Evolutionary conservation across 2,797 vertebrate species (phyloP), one percentile per base, ranked within the genome.

Genomic region (Arnoldichthys spilopterus): DNA sequence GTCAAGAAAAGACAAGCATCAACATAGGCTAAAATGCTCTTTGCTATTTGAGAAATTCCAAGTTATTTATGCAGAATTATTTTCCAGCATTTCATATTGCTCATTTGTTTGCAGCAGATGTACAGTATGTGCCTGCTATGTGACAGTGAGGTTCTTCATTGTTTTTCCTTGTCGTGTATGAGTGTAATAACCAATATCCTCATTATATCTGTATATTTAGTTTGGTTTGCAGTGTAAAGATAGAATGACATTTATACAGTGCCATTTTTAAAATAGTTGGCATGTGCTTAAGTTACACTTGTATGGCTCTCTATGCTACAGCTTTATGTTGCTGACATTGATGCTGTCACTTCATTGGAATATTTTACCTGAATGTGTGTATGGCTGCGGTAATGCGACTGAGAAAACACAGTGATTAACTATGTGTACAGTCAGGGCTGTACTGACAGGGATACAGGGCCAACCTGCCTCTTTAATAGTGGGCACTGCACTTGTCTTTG

Each of bases 1-100:
- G 78, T 83, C 56, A 61, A 47, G 54, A 78, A 75, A 8, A 80
- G 67, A 75, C 72, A 76, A 70, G 72, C 30, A 85, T 73, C 56
- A 76, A 76, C 68, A 81, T 61, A 51, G 66, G 71, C 58, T 62
- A 61, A 76, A 20, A 56, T 56, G 69, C 15, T 78, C 20, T 30
- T 63, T 18, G 32, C 0, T 20, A 30, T 37, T 0, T 30, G 16
- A 61, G 58, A 61, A 61, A 63, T 63, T 63, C 16, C 61, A 63
- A 8, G 20, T 5, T 18, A 8, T n/a, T 63, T 30, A 61, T 30
- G 58, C 13, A 61, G 58, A 16, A 11, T 9, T 64, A 43, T 64
- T 43, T 63, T n/a, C 15, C 62, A 64, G 3, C 34, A 40, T 64
- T 2, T 63, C 16, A 0, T 32, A n/a, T 20, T 34, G 61, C 8